phyloP scores from a whole-genome alignment of 2,797 vertebrate genomes.

The Hypotaenidia philippensis region DNA sequence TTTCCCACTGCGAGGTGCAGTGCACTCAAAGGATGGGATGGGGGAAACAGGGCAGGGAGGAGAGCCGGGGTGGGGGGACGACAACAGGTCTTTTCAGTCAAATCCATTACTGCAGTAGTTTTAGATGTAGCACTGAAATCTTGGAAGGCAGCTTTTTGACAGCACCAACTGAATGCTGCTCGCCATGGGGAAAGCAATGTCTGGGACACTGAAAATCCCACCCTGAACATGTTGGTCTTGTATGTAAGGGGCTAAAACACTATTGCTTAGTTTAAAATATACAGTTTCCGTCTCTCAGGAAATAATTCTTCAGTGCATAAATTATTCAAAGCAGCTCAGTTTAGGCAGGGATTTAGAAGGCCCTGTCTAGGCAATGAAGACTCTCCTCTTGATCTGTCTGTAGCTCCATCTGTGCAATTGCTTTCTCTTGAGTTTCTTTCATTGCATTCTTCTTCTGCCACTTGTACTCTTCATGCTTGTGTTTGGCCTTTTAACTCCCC shows the following conservation, averaged over 20 bases:
- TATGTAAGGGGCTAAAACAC: neutral
- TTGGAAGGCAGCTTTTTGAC: neutral
- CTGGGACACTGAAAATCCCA: neutral
- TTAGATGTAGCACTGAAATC: neutral
- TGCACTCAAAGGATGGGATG: neutral
- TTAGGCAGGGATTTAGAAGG: neutral
- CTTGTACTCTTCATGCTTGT: neutral
- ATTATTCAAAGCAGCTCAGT: neutral
- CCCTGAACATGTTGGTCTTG: neutral
- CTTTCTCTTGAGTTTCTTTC: neutral
- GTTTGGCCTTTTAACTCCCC: neutral
- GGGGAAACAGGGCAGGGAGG: neutral
- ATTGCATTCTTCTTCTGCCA: neutral
- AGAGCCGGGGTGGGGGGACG: neutral
- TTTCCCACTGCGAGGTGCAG: accelerated
- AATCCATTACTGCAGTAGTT: neutral
- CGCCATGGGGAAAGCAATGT: neutral
- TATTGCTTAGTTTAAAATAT: neutral
- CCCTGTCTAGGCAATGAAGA: neutral
- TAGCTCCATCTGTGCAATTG: neutral
- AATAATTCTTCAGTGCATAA: neutral
- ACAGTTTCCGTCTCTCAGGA: neutral
- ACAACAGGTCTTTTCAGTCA: neutral
- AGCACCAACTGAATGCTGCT: neutral
- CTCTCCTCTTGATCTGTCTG: neutral